These are phyloP conservation scores for Micropoecilia bifurca DNA, from an alignment of 2,797 vertebrate species.

Conservation along the genomic window DNA sequence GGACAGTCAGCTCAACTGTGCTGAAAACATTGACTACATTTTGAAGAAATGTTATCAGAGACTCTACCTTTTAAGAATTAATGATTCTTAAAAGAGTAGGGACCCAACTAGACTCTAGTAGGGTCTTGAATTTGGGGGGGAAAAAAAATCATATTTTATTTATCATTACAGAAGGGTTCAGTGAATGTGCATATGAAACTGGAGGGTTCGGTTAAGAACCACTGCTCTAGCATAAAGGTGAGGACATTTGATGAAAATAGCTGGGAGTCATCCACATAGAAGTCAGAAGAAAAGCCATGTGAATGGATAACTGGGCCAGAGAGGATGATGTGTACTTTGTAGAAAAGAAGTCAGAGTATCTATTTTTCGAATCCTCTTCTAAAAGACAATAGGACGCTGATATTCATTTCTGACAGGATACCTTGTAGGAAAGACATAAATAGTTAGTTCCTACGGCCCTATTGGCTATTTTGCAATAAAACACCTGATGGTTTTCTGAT, in stretches of 20 bases:
- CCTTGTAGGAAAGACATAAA: neutral
- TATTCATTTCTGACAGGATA: neutral
- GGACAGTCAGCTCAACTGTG: too few species aligned
- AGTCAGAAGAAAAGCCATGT: conserved; percentile 3
- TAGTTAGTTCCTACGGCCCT: neutral
- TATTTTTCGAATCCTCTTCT: neutral
- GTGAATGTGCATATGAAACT: too few species aligned
- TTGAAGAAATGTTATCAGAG: too few species aligned
- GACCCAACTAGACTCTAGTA: too few species aligned
- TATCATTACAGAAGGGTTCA: too few species aligned
- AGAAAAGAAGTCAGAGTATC: neutral
- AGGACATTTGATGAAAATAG: neutral
- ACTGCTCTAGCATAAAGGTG: neutral
- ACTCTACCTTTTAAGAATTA: too few species aligned
- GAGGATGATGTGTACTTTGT: neutral
- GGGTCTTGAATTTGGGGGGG: too few species aligned
- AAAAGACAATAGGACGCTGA: neutral
- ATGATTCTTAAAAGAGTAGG: too few species aligned
- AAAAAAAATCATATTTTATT: too few species aligned
- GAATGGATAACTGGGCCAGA: neutral
- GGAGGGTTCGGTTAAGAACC: too few species aligned
- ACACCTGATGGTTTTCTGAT: neutral
- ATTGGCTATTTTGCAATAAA: neutral
- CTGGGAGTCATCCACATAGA: neutral
- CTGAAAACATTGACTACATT: too few species aligned